Evolutionary conservation across 2,113 vertebrate genomes (phyloP), one percentile per base, ranked within the genome.

Genomic region (Nyctereutes procyonoides): DNA sequence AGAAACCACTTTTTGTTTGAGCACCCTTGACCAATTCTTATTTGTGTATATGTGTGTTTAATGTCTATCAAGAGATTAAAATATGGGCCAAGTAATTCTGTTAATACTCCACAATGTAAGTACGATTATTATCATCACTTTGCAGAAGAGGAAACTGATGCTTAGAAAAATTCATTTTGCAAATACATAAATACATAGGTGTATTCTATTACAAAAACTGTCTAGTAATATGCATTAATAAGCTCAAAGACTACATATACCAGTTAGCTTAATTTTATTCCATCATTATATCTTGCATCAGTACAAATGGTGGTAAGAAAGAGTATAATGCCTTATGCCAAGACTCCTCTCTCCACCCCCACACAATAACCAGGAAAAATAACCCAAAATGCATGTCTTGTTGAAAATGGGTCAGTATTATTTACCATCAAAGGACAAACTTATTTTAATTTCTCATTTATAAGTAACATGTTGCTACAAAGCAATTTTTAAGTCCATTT

Each of bases 171-270:
- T 56, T 89, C 65, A 65, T 81, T 88, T 69, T 81, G n/a, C 73
- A 90, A 90, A 55, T 76, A 56, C 28, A 11, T 65, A 92, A 82
- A 58, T 92, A 22, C 76, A 60, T 85, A 26, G 8, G 16, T 30
- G 10, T 76, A 48, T 63, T 91, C 67, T 53, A 15, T 84, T 91
- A 91, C 19, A 74, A 88, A 93, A 87, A 82, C 26, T 88, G 24
- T 91, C 20, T 87, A 88, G 13, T 71, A 35, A 67, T 91, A 16
- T 95, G 26, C n/a, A 63, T 82, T 94, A 91, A 28, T 95, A 95
- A 67, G 13, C 84, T 93, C 26, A 90, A 92, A 90, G 74, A 60
- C 30, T 62, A 65, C 32, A 80, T 60, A 16, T 77, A 71, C 32
- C 30, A 56, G 24, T 88, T 88, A 91, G 16, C 51, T 89, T 89